Conservation (phyloP, 2,797 vertebrate genomes). For the Chromis chromis region DNA sequence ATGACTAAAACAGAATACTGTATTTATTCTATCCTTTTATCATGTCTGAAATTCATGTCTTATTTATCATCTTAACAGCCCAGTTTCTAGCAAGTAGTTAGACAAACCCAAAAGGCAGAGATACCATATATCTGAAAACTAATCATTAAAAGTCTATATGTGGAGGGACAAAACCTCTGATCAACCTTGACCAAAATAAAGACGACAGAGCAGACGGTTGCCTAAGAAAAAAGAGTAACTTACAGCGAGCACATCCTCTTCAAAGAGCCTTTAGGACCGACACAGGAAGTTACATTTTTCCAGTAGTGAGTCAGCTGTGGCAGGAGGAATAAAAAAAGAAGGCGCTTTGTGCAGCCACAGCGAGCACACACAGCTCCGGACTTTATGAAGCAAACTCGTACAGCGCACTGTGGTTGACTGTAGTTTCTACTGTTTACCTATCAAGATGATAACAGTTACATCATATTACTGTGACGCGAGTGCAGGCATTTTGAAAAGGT, state of each 20-base stretch:
- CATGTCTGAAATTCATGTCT: too few relatives aligned
- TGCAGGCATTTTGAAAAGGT: too few relatives aligned
- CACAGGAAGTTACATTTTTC: conserved; percentile 76
- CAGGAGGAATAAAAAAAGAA: conserved; percentile 30
- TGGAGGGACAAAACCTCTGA: neutral
- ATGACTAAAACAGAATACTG: too few relatives aligned
- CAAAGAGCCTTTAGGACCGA: conserved; percentile 53
- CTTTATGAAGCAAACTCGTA: conserved; percentile 28
- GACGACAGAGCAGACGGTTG: conserved; percentile 5
- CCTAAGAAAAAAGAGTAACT: conserved; percentile 34
- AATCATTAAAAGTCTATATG: too few relatives aligned
- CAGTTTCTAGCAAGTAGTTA: too few relatives aligned
- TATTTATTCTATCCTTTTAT: too few relatives aligned
- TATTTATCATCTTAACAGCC: too few relatives aligned
- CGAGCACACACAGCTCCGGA: conserved; percentile 23
- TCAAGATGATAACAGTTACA: neutral
- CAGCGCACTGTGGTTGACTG: neutral
- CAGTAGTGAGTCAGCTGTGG: conserved; percentile 73
- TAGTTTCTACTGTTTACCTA: neutral
- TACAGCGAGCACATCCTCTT: conserved; percentile 41
- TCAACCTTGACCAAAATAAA: neutral
- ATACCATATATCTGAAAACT: neutral
- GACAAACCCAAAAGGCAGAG: neutral
- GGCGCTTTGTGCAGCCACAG: conserved; percentile 39
- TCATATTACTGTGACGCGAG: neutral